Conservation (phyloP, 2,113 vertebrate species). For the Zosterops pallidus region DNA sequence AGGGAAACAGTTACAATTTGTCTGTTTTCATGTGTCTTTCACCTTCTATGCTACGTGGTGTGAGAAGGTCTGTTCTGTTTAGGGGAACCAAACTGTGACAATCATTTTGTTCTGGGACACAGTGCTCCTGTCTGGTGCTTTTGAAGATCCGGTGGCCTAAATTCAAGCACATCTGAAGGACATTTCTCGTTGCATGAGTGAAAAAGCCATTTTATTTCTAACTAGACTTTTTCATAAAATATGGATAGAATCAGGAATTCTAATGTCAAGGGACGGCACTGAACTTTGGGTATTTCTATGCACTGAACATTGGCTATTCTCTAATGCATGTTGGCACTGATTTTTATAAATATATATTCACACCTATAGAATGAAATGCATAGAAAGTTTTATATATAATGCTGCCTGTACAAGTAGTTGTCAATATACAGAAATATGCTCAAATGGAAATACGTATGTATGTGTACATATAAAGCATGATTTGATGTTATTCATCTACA, state of each 20-base stretch:
- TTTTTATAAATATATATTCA: neutral
- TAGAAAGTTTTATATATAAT: neutral
- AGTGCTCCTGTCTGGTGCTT: neutral
- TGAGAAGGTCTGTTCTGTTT: neutral
- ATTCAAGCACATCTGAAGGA: neutral
- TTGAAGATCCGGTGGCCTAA: conserved; percentile 7
- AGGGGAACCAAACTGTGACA: conserved; percentile 8
- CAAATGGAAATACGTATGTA: neutral
- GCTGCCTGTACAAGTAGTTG: neutral
- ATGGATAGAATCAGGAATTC: neutral
- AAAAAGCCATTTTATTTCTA: neutral
- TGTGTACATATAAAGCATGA: neutral
- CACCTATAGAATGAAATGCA: neutral
- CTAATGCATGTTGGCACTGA: neutral
- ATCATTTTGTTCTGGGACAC: neutral
- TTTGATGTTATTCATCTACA: neutral
- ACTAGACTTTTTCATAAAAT: neutral
- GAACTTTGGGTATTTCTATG: neutral
- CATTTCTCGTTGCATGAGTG: neutral
- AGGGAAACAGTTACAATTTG: neutral
- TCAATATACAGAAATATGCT: neutral
- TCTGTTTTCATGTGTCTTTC: neutral
- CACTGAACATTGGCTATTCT: neutral
- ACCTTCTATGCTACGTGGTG: neutral
- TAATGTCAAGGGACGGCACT: neutral